Conservation (phyloP, 2,797 vertebrate genomes). For the Siniperca obscura region DNA sequence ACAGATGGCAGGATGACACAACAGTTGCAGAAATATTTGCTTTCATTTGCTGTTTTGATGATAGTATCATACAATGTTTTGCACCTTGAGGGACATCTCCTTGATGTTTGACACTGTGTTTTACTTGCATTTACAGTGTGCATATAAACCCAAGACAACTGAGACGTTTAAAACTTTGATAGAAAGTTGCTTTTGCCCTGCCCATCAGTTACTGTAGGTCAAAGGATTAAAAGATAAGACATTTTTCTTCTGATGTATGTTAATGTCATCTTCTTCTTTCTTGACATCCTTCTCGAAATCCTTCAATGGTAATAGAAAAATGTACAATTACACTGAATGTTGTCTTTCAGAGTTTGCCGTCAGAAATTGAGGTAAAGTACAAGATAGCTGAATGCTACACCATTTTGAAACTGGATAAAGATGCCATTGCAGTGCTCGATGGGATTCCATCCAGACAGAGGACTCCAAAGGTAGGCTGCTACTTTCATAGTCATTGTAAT, state of each 20-base stretch:
- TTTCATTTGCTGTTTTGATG: background rate
- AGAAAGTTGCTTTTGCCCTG: background rate
- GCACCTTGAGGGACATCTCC: background rate
- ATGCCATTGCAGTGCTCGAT: conserved; percentile 97
- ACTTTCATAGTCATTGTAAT: background rate
- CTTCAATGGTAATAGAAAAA: background rate
- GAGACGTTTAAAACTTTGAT: background rate
- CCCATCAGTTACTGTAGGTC: background rate
- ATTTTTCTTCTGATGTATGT: background rate
- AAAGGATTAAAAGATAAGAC: background rate
- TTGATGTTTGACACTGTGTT: background rate
- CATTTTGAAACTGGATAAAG: conserved; percentile 97
- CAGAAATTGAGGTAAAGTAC: conserved; percentile 99
- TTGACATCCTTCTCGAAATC: too few species aligned
- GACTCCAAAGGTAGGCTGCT: conserved; percentile 91
- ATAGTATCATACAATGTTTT: background rate
- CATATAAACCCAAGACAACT: background rate
- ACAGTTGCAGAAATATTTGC: background rate
- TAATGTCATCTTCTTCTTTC: too few species aligned
- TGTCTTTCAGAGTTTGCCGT: conserved; percentile 90
- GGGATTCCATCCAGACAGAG: conserved; percentile 97
- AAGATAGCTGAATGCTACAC: conserved; percentile 99
- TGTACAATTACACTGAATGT: background rate
- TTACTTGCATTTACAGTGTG: background rate
- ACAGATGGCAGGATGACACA: background rate